Conservation (phyloP, 1,140 invertebrate species). For the Aphelenchoides fujianensis region DNA sequence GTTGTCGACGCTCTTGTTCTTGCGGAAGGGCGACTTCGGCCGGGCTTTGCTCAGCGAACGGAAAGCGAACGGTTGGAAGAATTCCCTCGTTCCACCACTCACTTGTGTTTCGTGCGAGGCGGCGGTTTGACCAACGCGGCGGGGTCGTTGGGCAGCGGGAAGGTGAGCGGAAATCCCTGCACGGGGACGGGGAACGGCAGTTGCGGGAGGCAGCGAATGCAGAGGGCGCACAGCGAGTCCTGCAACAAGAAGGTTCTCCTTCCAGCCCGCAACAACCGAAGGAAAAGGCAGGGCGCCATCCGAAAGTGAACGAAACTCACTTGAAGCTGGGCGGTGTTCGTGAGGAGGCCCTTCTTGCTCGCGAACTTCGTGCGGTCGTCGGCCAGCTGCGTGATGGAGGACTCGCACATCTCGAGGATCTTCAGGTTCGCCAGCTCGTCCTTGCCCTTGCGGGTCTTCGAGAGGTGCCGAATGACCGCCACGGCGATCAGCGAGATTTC, state of each 20-base stretch:
- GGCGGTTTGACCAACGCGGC: too few relatives aligned
- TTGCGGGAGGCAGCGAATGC: conserved; percentile 48
- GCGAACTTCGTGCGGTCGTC: conserved; percentile 26
- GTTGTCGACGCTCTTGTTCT: conserved; percentile 21
- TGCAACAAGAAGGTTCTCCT: too few relatives aligned
- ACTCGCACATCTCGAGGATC: conserved; percentile 35
- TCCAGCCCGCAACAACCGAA: too few relatives aligned
- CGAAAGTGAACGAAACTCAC: conserved; percentile 23
- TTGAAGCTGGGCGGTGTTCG: conserved; percentile 18
- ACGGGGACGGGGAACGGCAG: conserved; percentile 41
- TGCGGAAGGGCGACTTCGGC: conserved; percentile 4
- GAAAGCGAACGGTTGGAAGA: too few relatives aligned
- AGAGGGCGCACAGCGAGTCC: conserved; percentile 55
- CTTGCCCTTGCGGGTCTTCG: conserved; percentile 32
- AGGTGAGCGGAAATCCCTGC: conserved; percentile 41
- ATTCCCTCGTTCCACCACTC: background rate
- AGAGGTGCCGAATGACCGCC: conserved; percentile 30
- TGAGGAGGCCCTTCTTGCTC: conserved; percentile 19
- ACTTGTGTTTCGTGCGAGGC: conserved; percentile 1
- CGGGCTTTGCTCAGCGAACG: conserved; percentile 2
- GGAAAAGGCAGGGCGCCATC: too few relatives aligned
- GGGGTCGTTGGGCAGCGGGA: conserved; percentile 14
- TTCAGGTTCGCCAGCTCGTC: conserved; percentile 30
- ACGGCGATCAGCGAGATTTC: conserved; percentile 36
- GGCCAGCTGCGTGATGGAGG: conserved; percentile 29